Evolutionary conservation across 1,140 invertebrate species (phyloP).

Genomic region (Monomorium pharaonis): DNA sequence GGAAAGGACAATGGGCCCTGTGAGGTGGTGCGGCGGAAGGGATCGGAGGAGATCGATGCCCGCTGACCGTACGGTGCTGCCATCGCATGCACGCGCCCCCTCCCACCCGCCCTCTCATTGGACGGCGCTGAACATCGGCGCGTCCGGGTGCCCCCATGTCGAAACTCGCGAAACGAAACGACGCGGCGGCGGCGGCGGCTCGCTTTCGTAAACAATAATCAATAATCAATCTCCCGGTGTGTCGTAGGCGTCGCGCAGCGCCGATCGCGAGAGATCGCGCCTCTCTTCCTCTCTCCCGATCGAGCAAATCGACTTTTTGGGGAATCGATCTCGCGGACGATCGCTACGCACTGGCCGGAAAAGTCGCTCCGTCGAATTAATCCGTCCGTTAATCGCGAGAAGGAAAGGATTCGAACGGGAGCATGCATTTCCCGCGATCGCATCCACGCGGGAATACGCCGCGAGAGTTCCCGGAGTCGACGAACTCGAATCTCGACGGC

Average conservation of each 20-base stretch:
- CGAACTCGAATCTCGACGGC: neutral
- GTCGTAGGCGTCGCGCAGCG: neutral
- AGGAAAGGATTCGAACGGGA: neutral
- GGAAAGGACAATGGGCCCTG: slow-evolving; percentile 53
- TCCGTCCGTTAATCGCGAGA: neutral
- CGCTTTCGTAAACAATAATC: neutral
- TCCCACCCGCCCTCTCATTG: slow-evolving; percentile 49
- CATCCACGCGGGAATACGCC: neutral
- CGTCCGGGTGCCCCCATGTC: slow-evolving; percentile 33
- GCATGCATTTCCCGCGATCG: neutral
- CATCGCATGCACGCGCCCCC: slow-evolving; percentile 61
- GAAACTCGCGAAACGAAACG: slow-evolving; percentile 56
- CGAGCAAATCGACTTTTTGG: neutral
- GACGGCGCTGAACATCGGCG: slow-evolving; percentile 42
- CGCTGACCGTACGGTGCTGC: slow-evolving; percentile 77
- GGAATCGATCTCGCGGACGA: neutral
- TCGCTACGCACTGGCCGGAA: neutral
- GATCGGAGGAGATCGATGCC: slow-evolving; percentile 78
- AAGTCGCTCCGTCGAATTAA: neutral
- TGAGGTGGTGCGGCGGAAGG: slow-evolving; percentile 13
- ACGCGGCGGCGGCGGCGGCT: neutral
- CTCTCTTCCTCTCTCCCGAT: neutral
- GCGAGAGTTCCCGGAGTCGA: neutral
- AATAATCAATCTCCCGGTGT: slow-evolving; percentile 17
- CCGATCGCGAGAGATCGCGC: neutral